Evolutionary conservation across 23 tunicate species (phyloP).

Genomic region (Aplidium turbinatum): DNA sequence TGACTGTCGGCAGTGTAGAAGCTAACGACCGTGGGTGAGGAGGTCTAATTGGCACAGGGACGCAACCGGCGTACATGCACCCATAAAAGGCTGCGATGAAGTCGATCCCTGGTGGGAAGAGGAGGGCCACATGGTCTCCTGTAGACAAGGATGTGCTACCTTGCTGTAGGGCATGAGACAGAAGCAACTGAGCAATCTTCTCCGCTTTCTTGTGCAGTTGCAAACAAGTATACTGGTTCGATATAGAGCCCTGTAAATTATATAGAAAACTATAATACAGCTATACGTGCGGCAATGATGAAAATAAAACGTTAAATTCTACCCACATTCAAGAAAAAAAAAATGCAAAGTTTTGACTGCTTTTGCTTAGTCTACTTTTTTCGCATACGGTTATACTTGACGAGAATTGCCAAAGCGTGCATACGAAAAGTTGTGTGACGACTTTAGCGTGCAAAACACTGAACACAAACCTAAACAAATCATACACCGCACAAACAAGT

Average conservation of each 20-base stretch:
- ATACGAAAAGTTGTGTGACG: too few relatives aligned
- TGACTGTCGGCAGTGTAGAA: slow-evolving; percentile 67
- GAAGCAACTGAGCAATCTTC: slow-evolving; percentile 78
- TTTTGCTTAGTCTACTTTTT: too few relatives aligned
- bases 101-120: slow-evolving; percentile 83
- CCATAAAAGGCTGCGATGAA: slow-evolving; percentile 83
- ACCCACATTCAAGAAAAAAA: too few relatives aligned
- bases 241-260: slow-evolving; percentile 54
- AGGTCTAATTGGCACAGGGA: slow-evolving; percentile 85
- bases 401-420: too few relatives aligned
- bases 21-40: slow-evolving; percentile 48
- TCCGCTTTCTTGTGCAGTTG: slow-evolving; percentile 93
- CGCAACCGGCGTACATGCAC: slow-evolving; percentile 83
- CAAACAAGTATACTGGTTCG: slow-evolving; percentile 52
- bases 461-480: too few relatives aligned
- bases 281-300: too few relatives aligned
- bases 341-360: not conserved
- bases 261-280: too few relatives aligned
- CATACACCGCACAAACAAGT: too few relatives aligned
- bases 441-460: too few relatives aligned
- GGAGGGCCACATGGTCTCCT: slow-evolving; percentile 75
- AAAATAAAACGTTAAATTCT: too few relatives aligned
- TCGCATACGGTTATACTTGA: too few relatives aligned
- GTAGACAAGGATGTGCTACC: slow-evolving; percentile 44
- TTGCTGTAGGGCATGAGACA: slow-evolving; percentile 24